A percentile compares a stretch with the other conserved stretches of the same genome.
phyloP scores from a whole-genome alignment of 2,888 invertebrate species.

The Eledone cirrhosa region DNA sequence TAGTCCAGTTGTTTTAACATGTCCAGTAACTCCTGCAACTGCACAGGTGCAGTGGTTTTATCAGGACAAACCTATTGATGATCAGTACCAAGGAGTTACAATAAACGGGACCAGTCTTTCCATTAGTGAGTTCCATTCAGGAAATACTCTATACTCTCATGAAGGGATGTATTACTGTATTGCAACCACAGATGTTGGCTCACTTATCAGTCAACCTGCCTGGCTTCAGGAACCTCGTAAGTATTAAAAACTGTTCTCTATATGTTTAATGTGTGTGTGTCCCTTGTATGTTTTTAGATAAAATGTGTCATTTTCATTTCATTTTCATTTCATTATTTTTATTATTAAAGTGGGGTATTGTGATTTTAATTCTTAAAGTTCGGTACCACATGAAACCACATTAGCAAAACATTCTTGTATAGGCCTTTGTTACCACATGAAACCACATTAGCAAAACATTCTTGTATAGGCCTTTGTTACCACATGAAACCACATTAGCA shows the following conservation, averaged over 20 bases:
- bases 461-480: no score
- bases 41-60: conserved; percentile 17
- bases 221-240: conserved; percentile 19
- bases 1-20: conserved; percentile 5
- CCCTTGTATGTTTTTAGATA: no score
- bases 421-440: no score
- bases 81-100: neutral
- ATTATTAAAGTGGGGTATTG: no score
- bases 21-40: neutral
- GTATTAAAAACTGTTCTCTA: neutral
- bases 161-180: conserved; percentile 25
- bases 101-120: conserved; percentile 2
- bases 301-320: no score
- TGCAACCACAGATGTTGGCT: conserved; percentile 2
- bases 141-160: neutral
- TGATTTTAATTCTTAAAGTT: no score
- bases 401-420: no score
- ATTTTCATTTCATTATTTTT: no score
- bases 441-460: no score
- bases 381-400: no score
- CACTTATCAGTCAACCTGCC: conserved; percentile 26
- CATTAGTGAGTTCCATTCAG: conserved; percentile 12
- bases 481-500: no score
- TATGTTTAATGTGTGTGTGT: no score
- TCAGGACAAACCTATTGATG: neutral